phyloP scores from a whole-genome alignment of 2,888 invertebrate species.

The Tipula unca region DNA sequence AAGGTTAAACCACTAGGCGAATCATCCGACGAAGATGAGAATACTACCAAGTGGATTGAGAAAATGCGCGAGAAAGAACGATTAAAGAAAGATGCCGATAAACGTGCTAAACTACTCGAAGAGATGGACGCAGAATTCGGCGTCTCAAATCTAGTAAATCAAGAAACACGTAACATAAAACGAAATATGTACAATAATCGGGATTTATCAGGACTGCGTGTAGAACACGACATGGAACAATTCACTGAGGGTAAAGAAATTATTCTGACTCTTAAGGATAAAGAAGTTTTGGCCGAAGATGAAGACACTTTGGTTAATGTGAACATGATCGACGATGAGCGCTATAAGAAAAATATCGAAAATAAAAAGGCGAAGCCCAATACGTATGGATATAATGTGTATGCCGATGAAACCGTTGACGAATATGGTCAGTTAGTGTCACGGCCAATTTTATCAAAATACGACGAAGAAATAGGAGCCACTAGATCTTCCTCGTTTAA shows the following conservation, averaged over 20 bases:
- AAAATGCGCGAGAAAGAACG: conserved; percentile 66
- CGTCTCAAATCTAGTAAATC: conserved; percentile 72
- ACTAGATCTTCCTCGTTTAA: conserved; percentile 61
- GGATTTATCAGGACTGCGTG: conserved; percentile 71
- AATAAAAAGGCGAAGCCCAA: conserved; percentile 73
- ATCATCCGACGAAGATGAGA: conserved; percentile 66
- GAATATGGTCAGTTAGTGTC: conserved; percentile 55
- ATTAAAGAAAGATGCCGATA: conserved; percentile 76
- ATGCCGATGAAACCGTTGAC: conserved; percentile 58
- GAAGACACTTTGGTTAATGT: conserved; percentile 89
- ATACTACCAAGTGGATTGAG: conserved; percentile 72
- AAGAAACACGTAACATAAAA: conserved; percentile 55
- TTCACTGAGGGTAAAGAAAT: conserved; percentile 73
- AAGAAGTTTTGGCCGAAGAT: conserved; percentile 76
- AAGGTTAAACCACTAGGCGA: conserved; percentile 49
- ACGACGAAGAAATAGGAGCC: conserved; percentile 87
- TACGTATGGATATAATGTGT: conserved; percentile 80
- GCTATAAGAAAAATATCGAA: conserved; percentile 73
- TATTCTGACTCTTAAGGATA: conserved; percentile 89
- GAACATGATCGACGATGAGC: conserved; percentile 77
- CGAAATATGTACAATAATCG: conserved; percentile 56
- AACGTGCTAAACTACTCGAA: conserved; percentile 83
- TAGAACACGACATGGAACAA: conserved; percentile 68
- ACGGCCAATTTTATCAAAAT: conserved; percentile 74
- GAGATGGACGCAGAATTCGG: conserved; percentile 95